Evolutionary conservation across 1,140 invertebrate species (phyloP).

Genomic region (Globodera rostochiensis): DNA sequence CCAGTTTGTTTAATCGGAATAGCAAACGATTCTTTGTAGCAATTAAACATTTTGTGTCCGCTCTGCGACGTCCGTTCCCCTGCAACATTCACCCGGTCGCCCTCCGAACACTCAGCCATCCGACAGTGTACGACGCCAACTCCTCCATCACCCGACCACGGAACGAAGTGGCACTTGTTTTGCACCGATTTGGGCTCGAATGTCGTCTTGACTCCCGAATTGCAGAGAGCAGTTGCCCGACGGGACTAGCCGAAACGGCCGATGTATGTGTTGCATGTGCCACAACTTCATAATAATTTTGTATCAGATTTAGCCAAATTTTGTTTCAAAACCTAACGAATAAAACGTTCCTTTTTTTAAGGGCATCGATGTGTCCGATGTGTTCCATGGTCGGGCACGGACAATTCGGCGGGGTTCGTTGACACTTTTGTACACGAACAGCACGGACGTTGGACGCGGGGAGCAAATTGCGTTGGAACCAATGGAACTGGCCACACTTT

Average conservation of each 20-base stretch:
- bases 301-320: neutral
- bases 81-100: slow-evolving; percentile 82
- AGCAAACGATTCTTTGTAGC: neutral
- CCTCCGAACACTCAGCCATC: slow-evolving; percentile 72
- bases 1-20: no score
- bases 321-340: no score
- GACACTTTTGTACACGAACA: neutral
- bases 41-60: slow-evolving; percentile 60
- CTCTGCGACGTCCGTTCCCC: slow-evolving; percentile 76
- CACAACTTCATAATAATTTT: neutral
- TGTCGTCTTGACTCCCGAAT: slow-evolving; percentile 25
- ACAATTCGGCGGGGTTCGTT: slow-evolving; percentile 3
- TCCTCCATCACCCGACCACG: slow-evolving; percentile 31
- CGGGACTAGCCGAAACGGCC: neutral
- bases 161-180: slow-evolving; percentile 35
- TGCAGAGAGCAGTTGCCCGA: neutral
- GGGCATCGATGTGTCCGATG: neutral
- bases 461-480: slow-evolving; percentile 7
- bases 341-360: neutral
- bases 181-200: slow-evolving; percentile 51
- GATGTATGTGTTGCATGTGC: neutral
- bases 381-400: neutral
- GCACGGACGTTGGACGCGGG: neutral
- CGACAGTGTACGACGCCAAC: slow-evolving; percentile 42
- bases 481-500: slow-evolving; percentile 21